These are phyloP conservation scores for Felis chaus DNA, from an alignment of 2,113 vertebrate species.

Conservation along the genomic window DNA sequence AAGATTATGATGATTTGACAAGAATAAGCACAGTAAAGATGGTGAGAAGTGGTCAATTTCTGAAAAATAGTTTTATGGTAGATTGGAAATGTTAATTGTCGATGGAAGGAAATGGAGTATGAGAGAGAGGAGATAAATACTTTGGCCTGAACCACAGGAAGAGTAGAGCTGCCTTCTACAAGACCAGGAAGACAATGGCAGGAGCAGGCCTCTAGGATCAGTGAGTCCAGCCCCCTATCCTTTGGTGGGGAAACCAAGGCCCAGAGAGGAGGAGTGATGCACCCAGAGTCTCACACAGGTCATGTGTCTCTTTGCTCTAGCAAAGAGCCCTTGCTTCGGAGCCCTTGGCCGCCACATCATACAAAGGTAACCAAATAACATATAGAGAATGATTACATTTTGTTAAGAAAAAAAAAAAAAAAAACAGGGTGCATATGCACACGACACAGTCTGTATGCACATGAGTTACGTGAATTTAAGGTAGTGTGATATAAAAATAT, in stretches of 20 bases:
- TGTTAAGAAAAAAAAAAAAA: neutral
- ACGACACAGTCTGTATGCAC: neutral
- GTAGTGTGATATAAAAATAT: neutral
- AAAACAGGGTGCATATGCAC: neutral
- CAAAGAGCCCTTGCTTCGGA: neutral
- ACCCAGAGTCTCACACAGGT: neutral
- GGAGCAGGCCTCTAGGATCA: neutral
- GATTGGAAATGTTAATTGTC: neutral
- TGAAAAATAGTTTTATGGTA: neutral
- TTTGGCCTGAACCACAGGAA: neutral
- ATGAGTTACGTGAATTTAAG: neutral
- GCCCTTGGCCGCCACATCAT: neutral
- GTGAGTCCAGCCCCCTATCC: neutral
- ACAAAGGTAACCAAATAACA: neutral
- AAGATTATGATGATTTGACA: neutral
- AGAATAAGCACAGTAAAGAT: neutral
- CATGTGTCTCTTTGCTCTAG: neutral
- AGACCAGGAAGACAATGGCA: neutral
- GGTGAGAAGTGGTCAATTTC: neutral
- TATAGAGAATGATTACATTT: neutral
- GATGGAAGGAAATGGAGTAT: neutral
- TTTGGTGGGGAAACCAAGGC: neutral
- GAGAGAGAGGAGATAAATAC: neutral
- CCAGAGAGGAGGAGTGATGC: neutral
- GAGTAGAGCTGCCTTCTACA: neutral